Evolutionary conservation across 2,888 invertebrate species (phyloP).

Genomic region (Cataglyphis rosenhaueri): DNA sequence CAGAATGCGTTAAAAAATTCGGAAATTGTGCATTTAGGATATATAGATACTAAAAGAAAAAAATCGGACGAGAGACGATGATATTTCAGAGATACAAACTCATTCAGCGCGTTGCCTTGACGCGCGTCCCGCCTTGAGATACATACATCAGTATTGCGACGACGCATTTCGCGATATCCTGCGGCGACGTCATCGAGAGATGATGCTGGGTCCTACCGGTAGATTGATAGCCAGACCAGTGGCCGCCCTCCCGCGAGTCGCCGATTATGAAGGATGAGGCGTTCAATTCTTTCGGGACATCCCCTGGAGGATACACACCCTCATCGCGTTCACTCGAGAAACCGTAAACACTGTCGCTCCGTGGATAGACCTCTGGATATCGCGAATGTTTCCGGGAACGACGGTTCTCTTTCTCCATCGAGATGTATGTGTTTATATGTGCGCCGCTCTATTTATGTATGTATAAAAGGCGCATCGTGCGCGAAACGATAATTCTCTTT

Average conservation of each 20-base stretch:
- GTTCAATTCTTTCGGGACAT: background rate
- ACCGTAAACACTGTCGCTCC: constrained; percentile 20
- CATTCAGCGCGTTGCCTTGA: background rate
- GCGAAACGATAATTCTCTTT: constrained; percentile 21
- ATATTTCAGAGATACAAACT: background rate
- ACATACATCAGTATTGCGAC: constrained; percentile 76
- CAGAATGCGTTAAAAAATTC: background rate
- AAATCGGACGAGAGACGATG: background rate
- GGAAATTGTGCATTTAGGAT: background rate
- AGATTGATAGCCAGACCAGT: constrained; percentile 1
- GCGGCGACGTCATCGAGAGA: constrained; percentile 63
- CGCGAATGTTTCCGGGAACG: constrained; percentile 37
- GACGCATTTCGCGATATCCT: constrained; percentile 70
- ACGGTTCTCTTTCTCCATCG: constrained; percentile 1
- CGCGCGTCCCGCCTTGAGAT: constrained; percentile 56
- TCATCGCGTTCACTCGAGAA: constrained; percentile 5
- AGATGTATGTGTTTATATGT: background rate
- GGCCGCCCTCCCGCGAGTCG: background rate
- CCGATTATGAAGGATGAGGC: background rate
- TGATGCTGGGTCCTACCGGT: constrained; percentile 11
- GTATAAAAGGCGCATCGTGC: constrained; percentile 31
- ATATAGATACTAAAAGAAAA: background rate
- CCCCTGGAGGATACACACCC: background rate
- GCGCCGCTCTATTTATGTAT: constrained; percentile 35
- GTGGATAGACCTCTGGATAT: background rate